Base-by-base conservation (phyloP, 2,113 vertebrate genomes). In the Serilophus lunatus region DNA sequence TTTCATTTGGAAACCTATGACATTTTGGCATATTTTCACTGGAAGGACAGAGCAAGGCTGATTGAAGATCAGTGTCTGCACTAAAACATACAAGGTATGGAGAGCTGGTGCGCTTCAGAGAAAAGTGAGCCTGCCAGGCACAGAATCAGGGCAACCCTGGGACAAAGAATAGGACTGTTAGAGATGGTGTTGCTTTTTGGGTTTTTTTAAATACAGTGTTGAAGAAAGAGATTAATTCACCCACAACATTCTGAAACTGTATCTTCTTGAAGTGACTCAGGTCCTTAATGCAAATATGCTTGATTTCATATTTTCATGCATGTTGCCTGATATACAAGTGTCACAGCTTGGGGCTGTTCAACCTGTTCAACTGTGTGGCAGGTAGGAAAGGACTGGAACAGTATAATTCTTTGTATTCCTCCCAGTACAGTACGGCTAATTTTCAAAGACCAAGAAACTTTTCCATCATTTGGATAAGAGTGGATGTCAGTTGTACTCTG, bases 1-100 rank as follows among this genome's bases (percentile, higher is more conserved):
- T 96, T 94, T 97, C 80, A 93, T 96, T 94, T 96, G 92, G 92
- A 97, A 97, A 96, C 92, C 95, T 86, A 79, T 95, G 95, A 93
- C 92, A 90, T 95, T 94, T 95, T 94, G 88, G 90, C 76, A 56
- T 94, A 94, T 90, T 94, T 96, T 94, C 82, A 92, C 88, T 75
- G 83, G 90, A 94, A 96, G 88, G 82, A 82, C 84, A 88, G 90
- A 85, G 90, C 93, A 90, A 51, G 68, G 86, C 93, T 93, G 92
- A 94, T 93, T 92, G 95, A 95, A 95, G 88, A 97, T 96, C 88
- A 84, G 90, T 90, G 90, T 88, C 3, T 0, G 60, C 51, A 83
- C 88, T 93, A 90, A 92, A 93, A 93, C 24, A 83, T 83, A 90
- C 88, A 94, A 59, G 61, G 81, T 60, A 49, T 7, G 53, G 84